Evolutionary conservation across 1,140 invertebrate genomes (phyloP).

Genomic region (Limonius californicus): DNA sequence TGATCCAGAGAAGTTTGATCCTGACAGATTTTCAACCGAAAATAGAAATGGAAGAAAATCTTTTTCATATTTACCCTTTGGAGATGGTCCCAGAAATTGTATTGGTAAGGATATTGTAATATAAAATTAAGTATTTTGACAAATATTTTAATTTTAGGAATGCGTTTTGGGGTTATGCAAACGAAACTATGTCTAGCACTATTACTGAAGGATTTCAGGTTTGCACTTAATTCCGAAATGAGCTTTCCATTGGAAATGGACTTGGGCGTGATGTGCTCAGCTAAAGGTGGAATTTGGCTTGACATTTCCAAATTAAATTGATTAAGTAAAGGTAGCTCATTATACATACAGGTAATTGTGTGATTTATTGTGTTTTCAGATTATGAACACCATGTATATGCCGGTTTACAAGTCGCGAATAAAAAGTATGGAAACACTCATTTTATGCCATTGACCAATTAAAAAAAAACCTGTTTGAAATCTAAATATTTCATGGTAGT

Average conservation of each 20-base stretch:
- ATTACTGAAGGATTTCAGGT: constrained; percentile 37
- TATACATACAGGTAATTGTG: too few relatives aligned
- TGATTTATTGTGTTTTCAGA: too few relatives aligned
- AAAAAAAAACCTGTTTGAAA: too few relatives aligned
- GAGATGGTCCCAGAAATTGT: constrained; percentile 58
- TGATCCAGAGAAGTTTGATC: constrained; percentile 59
- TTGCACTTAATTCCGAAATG: constrained; percentile 31
- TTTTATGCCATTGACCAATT: too few relatives aligned
- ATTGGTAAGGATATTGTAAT: constrained; percentile 47
- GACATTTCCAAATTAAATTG: constrained; percentile 20
- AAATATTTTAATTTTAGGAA: constrained; percentile 49
- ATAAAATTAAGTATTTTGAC: constrained; percentile 41
- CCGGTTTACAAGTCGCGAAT: too few relatives aligned
- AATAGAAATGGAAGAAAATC: constrained; percentile 44
- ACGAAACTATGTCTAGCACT: constrained; percentile 38
- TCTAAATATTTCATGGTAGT: too few relatives aligned
- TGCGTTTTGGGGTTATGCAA: constrained; percentile 44
- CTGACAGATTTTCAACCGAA: constrained; percentile 53
- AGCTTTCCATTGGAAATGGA: constrained; percentile 26
- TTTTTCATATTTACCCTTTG: constrained; percentile 55
- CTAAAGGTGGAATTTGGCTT: constrained; percentile 44
- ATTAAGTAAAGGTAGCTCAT: too few relatives aligned
- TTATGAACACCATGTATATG: too few relatives aligned
- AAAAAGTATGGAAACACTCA: too few relatives aligned
- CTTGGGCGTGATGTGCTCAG: constrained; percentile 39